Percentiles rank a stretch among this genome's conserved stretches.
These are phyloP conservation scores for Callocephalon fimbriatum DNA, from an alignment of 2,113 vertebrate species.

Conservation along the genomic window DNA sequence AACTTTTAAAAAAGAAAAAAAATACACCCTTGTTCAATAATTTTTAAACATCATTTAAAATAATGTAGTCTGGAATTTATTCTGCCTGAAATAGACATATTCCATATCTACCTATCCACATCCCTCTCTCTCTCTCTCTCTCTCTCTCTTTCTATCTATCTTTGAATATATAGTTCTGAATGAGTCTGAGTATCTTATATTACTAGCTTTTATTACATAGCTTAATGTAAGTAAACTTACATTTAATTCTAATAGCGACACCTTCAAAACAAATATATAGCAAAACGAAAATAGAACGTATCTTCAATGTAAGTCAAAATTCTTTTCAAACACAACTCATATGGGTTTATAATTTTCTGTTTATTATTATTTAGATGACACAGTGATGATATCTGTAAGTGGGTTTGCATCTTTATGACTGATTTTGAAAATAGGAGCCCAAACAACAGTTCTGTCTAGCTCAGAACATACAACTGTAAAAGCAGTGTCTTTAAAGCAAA, in stretches of 20 bases:
- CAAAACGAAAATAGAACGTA: not conserved
- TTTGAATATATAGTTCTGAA: not conserved
- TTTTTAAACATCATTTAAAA: not conserved
- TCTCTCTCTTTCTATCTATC: not conserved
- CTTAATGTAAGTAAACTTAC: not conserved
- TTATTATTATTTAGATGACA: not conserved
- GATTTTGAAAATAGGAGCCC: not conserved
- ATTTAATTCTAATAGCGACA: not conserved
- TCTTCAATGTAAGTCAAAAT: not conserved
- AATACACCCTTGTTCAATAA: not conserved
- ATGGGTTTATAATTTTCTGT: not conserved
- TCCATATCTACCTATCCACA: not conserved
- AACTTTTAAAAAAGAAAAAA: not conserved
- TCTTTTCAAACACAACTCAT: not conserved
- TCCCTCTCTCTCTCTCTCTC: not conserved
- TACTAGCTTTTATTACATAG: accelerated
- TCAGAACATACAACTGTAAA: not conserved
- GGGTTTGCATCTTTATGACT: not conserved
- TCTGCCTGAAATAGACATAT: not conserved
- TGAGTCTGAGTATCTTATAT: not conserved
- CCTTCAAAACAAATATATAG: not conserved
- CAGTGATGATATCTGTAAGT: not conserved
- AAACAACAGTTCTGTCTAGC: not conserved
- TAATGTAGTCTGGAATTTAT: not conserved
- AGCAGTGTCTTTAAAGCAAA: not conserved